A percentile compares a stretch with the other conserved stretches of the same genome.
Evolutionary conservation across 2,888 invertebrate species (phyloP).

Genomic region (Slavum lentiscoides): DNA sequence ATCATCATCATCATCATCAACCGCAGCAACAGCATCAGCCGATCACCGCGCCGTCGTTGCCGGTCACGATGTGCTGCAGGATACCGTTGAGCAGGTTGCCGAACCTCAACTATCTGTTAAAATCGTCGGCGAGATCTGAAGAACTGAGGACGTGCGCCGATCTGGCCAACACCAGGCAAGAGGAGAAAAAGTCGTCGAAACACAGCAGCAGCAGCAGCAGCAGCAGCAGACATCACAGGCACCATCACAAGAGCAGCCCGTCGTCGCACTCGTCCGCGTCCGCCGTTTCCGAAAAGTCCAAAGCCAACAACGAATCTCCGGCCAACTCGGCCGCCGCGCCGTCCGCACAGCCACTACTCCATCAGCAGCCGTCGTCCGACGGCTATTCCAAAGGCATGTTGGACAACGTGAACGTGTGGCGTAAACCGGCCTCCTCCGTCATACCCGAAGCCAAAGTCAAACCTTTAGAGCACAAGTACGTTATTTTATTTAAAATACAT

Average conservation of each 20-base stretch:
- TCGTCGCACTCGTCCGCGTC: neutral
- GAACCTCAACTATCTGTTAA: slow-evolving; percentile 58
- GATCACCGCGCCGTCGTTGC: neutral
- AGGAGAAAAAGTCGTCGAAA: slow-evolving; percentile 55
- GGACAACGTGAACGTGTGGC: slow-evolving; percentile 45
- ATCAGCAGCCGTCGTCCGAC: slow-evolving; percentile 37
- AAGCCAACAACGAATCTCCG: slow-evolving; percentile 39
- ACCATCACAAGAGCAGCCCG: slow-evolving; percentile 37
- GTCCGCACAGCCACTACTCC: slow-evolving; percentile 27
- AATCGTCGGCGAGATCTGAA: slow-evolving; percentile 60
- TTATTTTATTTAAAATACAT: neutral
- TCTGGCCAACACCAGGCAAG: slow-evolving; percentile 63
- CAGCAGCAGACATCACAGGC: neutral
- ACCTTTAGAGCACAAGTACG: slow-evolving; percentile 41
- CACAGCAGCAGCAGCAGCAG: slow-evolving; percentile 22
- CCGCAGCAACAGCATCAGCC: no score
- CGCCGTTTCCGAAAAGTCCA: slow-evolving; percentile 35
- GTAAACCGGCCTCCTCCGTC: slow-evolving; percentile 42
- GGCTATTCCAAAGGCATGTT: slow-evolving; percentile 40
- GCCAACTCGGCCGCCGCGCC: neutral
- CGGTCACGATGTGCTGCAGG: slow-evolving; percentile 58
- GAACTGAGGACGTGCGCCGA: slow-evolving; percentile 63
- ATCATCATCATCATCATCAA: no score
- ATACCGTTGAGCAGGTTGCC: slow-evolving; percentile 61
- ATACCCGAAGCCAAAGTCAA: slow-evolving; percentile 50